phyloP scores from a whole-genome alignment of 2,888 invertebrate species.

The Cheilosia variabilis region DNA sequence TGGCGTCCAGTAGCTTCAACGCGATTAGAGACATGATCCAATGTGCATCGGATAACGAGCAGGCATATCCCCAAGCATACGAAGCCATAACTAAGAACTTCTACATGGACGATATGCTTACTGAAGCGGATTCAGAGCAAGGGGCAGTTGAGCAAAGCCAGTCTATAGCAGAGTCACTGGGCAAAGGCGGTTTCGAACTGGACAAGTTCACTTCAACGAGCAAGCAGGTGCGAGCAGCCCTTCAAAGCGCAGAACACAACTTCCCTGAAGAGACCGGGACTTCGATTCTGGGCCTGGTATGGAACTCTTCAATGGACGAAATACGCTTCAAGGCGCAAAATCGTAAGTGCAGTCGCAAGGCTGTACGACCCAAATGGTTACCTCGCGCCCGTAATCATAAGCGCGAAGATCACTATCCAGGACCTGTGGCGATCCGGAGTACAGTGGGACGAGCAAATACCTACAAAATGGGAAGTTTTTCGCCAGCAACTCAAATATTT shows the following conservation, averaged over 20 bases:
- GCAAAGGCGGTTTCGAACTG: constrained; percentile 1
- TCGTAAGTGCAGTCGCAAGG: no score
- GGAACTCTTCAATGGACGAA: constrained; percentile 12
- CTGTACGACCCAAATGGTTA: no score
- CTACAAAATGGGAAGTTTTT: no score
- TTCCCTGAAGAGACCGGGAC: not conserved
- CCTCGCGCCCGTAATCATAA: not conserved
- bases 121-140: constrained; percentile 5
- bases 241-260: not conserved
- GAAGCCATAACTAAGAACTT: constrained; percentile 26
- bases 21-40: constrained; percentile 11
- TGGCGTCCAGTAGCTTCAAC: constrained; percentile 42
- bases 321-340: not conserved
- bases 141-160: not conserved
- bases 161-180: no score
- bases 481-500: no score
- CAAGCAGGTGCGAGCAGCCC: not conserved
- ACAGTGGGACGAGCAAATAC: no score
- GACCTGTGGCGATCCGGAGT: no score
- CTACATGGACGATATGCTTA: constrained; percentile 21
- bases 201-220: constrained; percentile 4
- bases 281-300: constrained; percentile 20
- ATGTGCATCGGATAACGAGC: constrained; percentile 8
- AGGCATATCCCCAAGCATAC: constrained; percentile 14
- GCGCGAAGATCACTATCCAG: no score